These are phyloP conservation scores for Mesembrinibis cayennensis DNA, from an alignment of 2,113 vertebrate species.

Conservation along the genomic window DNA sequence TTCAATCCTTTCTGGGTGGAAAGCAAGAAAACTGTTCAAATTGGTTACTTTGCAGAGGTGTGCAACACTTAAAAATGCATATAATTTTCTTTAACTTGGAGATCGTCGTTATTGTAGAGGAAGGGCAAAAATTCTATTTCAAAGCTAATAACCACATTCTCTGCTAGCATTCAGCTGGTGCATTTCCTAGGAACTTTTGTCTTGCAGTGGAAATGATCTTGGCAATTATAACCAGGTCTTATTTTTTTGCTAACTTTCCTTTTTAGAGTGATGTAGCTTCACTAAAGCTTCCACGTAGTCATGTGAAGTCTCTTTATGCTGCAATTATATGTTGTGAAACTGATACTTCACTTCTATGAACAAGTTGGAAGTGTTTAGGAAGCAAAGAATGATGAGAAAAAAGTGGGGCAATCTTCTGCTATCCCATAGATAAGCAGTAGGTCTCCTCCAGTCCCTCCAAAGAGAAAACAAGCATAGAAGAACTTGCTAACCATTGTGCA, in stretches of 20 bases:
- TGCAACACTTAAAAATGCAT: background rate
- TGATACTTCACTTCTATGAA: background rate
- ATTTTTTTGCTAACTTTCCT: background rate
- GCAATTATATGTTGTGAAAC: background rate
- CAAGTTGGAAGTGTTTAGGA: background rate
- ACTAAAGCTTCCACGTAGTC: background rate
- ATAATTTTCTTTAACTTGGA: background rate
- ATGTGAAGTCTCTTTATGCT: background rate
- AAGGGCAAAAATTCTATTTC: background rate
- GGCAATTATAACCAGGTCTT: background rate
- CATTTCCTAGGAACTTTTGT: background rate
- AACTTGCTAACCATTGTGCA: slow-evolving; percentile 72
- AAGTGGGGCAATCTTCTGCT: background rate
- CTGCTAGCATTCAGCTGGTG: background rate
- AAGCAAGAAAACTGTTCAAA: background rate
- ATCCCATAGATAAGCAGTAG: background rate
- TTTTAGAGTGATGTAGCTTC: background rate
- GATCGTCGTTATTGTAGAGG: background rate
- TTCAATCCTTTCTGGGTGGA: background rate
- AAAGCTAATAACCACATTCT: background rate
- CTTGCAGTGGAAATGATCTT: background rate
- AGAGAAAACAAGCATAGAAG: slow-evolving; percentile 61
- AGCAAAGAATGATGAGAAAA: background rate
- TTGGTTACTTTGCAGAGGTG: background rate
- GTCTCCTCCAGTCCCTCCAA: slow-evolving; percentile 29